Evolutionary conservation across 2,888 invertebrate species (phyloP), one percentile per base, ranked within the genome.

Genomic region (Chaetogeoica ovagalla): DNA sequence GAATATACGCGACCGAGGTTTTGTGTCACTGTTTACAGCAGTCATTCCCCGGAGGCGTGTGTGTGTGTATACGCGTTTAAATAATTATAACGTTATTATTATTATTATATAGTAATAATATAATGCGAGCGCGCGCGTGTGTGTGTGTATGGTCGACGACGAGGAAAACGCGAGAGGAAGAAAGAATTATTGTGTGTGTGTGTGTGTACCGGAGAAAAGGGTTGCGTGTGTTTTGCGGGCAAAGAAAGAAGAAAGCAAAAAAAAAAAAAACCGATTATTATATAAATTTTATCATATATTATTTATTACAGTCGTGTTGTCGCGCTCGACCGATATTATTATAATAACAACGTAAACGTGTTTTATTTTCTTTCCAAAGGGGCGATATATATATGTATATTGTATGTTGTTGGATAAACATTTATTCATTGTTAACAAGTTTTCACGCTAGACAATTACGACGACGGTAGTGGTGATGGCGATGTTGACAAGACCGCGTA

Each of bases 391-490:
- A n/a, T n/a, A n/a, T n/a, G n/a, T n/a, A n/a, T 71, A 79, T 63
- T 71, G 70, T 71, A 4, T 30, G 30, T 30, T 30, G 70, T 71
- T 71, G 79, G 79, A 71, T 79, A 79, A 79, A 79, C 79, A 79
- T 65, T 63, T 65, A 63, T 70, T 62, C 63, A 65, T 71, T 71
- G 79, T 79, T 79, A 57, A 79, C 79, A 57, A 57, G 71, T 71
- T 74, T 75, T 55, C 57, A 23, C 65, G 7, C 63, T 19, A 65
- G 74, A 55, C 57, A 39, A 30, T 30, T 30, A 30, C 30, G 2
- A 4, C 4, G 30, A 4, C 4, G 30, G 30, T 30, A 4, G 30
- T 30, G 30, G 30, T 30, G 30, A 4, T 30, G 30, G 65, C 39
- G 21, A n/a, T 11, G 37, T 1, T 30, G 30, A 30, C 30, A 43